Evolutionary conservation across 2,113 vertebrate species (phyloP), one percentile per base, ranked within the genome.

Genomic region (Chionodraco myersi): DNA sequence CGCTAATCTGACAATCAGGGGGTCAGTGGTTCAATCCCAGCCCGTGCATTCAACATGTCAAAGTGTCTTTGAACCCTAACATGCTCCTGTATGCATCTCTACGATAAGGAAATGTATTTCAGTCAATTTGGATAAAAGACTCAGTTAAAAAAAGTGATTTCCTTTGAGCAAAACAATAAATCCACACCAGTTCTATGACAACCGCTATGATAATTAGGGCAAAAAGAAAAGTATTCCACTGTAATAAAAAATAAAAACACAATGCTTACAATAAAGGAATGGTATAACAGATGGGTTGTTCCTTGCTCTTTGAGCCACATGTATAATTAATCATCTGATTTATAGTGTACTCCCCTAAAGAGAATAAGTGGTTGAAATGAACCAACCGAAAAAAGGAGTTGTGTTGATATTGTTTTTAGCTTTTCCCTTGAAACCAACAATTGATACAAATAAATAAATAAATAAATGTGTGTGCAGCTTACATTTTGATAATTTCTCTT

Each of bases 401-500:
- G 4, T 23, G 1, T 48, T 15, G 3, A 57, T 41, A 41, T 11
- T 64, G 18, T 49, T 8, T 16, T 34, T 3, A 14, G 2, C 0
- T 7, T 23, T 57, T 41, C 3, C 18, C 13, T 10, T 1, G 45
- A 65, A 71, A 26, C 14, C 59, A 72, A 34, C 34, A 14, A 47
- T 36, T 61, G 11, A 51, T 61, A n/a, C 30, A 15, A 59, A 45
- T 23, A 2, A 6, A 65, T 44, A 2, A 6, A 65, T 44, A 26
- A 26, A 26, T 21, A 21, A 26, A 26, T 66, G 6, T 34, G 44
- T 45, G 18, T 30, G 23, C 44, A 41, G 44, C 36, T 41, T 41
- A 6, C 1, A 6, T 41, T 56, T 69, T 60, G 53, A 45, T 75
- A 1, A 79, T 84, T 71, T 75, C 7, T 85, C 2, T 45, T 60